Conservation (phyloP, 2,113 vertebrate species). For the Rallus limicola region DNA sequence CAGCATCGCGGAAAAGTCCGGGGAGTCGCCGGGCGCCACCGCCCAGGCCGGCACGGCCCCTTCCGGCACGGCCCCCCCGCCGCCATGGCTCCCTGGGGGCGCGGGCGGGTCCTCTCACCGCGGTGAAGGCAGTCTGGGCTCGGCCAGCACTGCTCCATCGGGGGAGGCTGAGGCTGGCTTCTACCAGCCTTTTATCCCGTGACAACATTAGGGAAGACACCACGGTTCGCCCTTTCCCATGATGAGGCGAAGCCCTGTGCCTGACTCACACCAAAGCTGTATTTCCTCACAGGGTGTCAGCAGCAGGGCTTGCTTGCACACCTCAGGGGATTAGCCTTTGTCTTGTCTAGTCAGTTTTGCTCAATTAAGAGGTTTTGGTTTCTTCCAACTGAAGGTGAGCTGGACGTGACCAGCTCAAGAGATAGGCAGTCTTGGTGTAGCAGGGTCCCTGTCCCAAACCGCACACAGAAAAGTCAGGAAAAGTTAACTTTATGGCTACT, state of each 20-base stretch:
- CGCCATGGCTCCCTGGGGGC: neutral
- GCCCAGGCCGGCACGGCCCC: neutral
- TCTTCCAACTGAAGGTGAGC: neutral
- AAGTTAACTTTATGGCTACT: rapidly evolving
- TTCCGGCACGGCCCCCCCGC: neutral
- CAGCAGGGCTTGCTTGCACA: rapidly evolving
- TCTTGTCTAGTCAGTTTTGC: neutral
- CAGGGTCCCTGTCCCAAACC: neutral
- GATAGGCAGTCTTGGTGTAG: rapidly evolving
- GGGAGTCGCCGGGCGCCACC: neutral
- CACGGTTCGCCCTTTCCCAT: rapidly evolving
- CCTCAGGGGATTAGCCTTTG: neutral
- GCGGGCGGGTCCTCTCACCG: neutral
- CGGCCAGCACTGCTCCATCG: rapidly evolving
- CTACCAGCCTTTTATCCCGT: rapidly evolving
- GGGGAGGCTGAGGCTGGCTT: rapidly evolving
- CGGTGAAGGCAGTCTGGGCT: rapidly evolving
- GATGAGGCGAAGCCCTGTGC: rapidly evolving
- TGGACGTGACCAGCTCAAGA: rapidly evolving
- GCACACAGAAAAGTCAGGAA: neutral
- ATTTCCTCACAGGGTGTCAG: neutral
- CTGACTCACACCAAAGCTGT: neutral
- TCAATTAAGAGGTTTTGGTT: neutral
- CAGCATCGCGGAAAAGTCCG: neutral
- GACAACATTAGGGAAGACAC: rapidly evolving